Evolutionary conservation across 2,888 invertebrate genomes (phyloP), one percentile per base, ranked within the genome.

Genomic region (Oasisia sp.): DNA sequence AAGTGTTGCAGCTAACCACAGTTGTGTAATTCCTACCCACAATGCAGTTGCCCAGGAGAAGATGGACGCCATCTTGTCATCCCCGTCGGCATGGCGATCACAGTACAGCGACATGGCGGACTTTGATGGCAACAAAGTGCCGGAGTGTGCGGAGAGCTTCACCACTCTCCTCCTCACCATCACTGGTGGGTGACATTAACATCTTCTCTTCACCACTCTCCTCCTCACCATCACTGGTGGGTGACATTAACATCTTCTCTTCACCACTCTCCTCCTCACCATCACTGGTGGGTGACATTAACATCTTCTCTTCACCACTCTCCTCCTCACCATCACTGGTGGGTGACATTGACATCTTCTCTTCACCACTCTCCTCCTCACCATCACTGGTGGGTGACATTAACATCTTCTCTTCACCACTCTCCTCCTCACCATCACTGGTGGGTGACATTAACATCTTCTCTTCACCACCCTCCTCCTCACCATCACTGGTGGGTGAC

Each of bases 141-240:
- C 99, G 0, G 98, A 98, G 94, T 98, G 98, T 95, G 98, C 98
- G 0, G 99, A 99, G 96, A 98, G 98, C 95, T 98, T 99, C 96
- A 97, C 99, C 93, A 97, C 98, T 0, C 97, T 99, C 32, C 96
- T 99, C 91, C 97, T 97, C 94, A 98, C 98, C 0, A 98, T 99
- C 92, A 98, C 98, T 93, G 98, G 96, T 96, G 92, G 91, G 44
- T 11, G n/a, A 50, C 14, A 89, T 38, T 91, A 32, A 91, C 38
- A 38, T 38, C 38, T n/a, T n/a, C n/a, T n/a, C 95, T 98, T 99
- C 96, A 97, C 99, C 93, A 97, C 98, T 0, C 97, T 99, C 32
- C 96, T 99, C 91, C 97, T 97, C 94, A 98, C 98, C 0, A 98
- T 99, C 92, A 98, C 98, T 93, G 98, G 96, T 96, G 92, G 91